Evolutionary conservation across 64 coral and sea anemone species (phyloP).

Genomic region (Pachyseris speciosa): DNA sequence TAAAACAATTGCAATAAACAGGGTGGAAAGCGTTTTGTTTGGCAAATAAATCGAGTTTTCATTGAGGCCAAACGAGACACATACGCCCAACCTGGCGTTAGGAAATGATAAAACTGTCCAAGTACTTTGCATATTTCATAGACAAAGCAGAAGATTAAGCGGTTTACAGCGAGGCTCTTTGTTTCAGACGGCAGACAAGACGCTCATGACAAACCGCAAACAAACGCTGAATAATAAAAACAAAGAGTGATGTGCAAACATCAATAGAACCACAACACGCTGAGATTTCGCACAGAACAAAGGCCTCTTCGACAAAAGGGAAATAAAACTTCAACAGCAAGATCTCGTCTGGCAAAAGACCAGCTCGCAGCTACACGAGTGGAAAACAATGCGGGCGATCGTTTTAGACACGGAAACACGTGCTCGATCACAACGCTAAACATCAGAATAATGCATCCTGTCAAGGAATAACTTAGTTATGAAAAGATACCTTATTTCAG

Average conservation of each 20-base stretch:
- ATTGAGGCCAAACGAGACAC: not conserved
- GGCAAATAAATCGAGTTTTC: not conserved
- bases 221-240: not conserved
- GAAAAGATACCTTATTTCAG: too few relatives aligned
- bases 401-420: not conserved
- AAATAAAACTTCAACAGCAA: not conserved
- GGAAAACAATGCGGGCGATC: not conserved
- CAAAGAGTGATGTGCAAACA: not conserved
- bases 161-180: not conserved
- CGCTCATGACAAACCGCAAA: not conserved
- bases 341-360: not conserved
- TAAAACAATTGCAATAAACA: not conserved
- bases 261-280: not conserved
- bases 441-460: not conserved
- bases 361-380: not conserved
- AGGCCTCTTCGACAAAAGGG: not conserved
- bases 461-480: too few relatives aligned
- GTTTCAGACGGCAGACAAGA: not conserved
- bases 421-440: too few relatives aligned
- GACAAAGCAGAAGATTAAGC: not conserved
- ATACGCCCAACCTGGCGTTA: not conserved
- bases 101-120: not conserved
- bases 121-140: constrained; percentile 19
- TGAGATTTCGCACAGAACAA: not conserved
- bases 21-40: not conserved